Evolutionary conservation across 2,888 invertebrate species (phyloP).

Genomic region (Hipparchia sbordonii): DNA sequence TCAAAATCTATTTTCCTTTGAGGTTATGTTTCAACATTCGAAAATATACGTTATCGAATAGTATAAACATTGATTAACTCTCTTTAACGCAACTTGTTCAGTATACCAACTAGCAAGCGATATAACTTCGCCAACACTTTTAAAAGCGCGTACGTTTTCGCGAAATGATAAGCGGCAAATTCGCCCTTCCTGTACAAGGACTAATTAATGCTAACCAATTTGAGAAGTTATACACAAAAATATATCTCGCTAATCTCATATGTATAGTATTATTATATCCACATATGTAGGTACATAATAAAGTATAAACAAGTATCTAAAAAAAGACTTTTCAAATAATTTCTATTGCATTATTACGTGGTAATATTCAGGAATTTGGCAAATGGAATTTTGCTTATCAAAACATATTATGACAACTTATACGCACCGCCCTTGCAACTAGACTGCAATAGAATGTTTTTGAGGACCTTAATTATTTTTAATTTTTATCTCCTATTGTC

Average conservation of each 20-base stretch:
- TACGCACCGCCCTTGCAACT: background rate
- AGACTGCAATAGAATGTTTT: background rate
- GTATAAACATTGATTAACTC: too few species aligned
- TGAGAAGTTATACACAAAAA: constrained; percentile 35
- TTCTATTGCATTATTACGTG: background rate
- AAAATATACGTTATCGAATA: too few species aligned
- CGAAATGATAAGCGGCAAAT: background rate
- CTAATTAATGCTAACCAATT: background rate
- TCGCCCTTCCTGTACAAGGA: background rate
- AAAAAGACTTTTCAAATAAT: background rate
- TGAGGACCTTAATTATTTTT: background rate
- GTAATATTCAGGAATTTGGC: background rate
- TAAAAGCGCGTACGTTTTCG: too few species aligned
- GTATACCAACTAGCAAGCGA: too few species aligned
- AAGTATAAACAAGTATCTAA: background rate
- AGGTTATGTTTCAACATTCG: too few species aligned
- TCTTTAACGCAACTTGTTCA: too few species aligned
- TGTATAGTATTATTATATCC: constrained; percentile 21
- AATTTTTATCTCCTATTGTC: background rate
- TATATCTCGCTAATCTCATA: constrained; percentile 37
- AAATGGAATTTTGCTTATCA: background rate
- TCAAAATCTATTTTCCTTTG: too few species aligned
- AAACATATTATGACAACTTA: background rate
- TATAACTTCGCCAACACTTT: too few species aligned
- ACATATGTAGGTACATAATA: background rate